These are phyloP conservation scores for Aspidapion aeneum DNA, from an alignment of 2,888 invertebrate genomes.

Conservation along the genomic window DNA sequence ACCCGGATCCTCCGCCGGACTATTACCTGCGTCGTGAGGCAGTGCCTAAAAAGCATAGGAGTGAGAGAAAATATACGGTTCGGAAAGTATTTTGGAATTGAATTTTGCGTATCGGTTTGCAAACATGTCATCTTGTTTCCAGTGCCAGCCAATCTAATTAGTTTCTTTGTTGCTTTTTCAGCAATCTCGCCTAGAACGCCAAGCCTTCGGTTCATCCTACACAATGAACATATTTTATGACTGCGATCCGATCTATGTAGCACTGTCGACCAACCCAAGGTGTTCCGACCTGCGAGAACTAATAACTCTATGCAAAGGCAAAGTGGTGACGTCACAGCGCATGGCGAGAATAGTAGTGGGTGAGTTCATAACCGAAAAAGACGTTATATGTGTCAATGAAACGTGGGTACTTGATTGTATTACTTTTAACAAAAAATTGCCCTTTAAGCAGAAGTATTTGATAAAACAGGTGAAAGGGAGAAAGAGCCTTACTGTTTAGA, in stretches of 20 bases:
- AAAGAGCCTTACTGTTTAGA: not conserved
- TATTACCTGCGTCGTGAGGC: too few species aligned
- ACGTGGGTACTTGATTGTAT: slow-evolving; percentile 64
- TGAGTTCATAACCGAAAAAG: slow-evolving; percentile 33
- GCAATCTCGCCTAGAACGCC: slow-evolving; percentile 59
- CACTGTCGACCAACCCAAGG: slow-evolving; percentile 50
- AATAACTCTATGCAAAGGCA: slow-evolving; percentile 56
- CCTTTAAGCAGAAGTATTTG: slow-evolving; percentile 34
- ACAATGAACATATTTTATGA: slow-evolving; percentile 58
- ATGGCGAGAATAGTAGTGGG: slow-evolving; percentile 57
- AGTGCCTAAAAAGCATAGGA: too few species aligned
- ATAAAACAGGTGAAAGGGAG: slow-evolving; percentile 2
- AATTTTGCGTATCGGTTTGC: too few species aligned
- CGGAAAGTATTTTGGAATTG: too few species aligned
- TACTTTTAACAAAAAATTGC: slow-evolving; percentile 48
- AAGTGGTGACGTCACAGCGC: slow-evolving; percentile 47
- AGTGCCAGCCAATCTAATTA: too few species aligned
- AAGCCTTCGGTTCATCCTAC: slow-evolving; percentile 57
- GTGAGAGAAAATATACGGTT: too few species aligned
- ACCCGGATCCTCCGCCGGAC: too few species aligned
- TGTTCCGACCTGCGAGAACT: slow-evolving; percentile 55
- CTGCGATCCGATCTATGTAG: slow-evolving; percentile 57
- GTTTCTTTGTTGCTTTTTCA: slow-evolving; percentile 37
- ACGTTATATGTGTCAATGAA: slow-evolving; percentile 51
- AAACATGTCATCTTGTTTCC: too few species aligned